phyloP scores from a whole-genome alignment of 2,113 vertebrate species.

The Todiramphus chloris region DNA sequence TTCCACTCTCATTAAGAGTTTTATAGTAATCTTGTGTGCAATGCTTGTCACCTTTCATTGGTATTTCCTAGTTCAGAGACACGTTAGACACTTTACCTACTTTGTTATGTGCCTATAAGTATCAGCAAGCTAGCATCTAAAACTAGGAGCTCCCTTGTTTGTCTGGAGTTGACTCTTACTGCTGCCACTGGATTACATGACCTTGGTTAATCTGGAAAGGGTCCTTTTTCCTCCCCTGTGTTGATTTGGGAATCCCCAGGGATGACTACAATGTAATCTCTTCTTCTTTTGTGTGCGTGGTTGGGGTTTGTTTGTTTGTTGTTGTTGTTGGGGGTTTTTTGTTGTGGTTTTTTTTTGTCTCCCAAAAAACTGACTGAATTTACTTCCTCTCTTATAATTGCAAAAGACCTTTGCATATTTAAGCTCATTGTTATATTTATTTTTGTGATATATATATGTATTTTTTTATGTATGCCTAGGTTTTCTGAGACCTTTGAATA shows the following conservation, averaged over 20 bases:
- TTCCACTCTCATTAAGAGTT: neutral
- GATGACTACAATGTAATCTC: neutral
- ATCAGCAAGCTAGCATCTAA: neutral
- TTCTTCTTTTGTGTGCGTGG: neutral
- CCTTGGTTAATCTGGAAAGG: neutral
- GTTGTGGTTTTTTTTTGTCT: neutral
- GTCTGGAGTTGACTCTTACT: neutral
- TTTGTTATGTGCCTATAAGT: neutral
- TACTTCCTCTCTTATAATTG: neutral
- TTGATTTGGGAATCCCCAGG: neutral
- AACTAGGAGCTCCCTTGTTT: neutral
- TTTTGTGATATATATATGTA: no score
- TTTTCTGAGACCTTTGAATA: neutral
- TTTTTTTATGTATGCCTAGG: neutral
- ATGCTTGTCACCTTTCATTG: neutral
- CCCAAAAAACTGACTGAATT: neutral
- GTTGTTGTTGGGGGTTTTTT: no score
- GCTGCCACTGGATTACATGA: neutral
- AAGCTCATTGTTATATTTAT: neutral
- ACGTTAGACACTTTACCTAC: neutral
- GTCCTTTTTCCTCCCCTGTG: neutral
- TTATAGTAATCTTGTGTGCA: neutral
- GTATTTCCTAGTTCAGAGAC: neutral
- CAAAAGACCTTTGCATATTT: neutral
- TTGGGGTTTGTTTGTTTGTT: neutral